Base-by-base conservation (phyloP, 37 sponge, comb jelly and placozoan genomes). In the Halichondria panicea region DNA sequence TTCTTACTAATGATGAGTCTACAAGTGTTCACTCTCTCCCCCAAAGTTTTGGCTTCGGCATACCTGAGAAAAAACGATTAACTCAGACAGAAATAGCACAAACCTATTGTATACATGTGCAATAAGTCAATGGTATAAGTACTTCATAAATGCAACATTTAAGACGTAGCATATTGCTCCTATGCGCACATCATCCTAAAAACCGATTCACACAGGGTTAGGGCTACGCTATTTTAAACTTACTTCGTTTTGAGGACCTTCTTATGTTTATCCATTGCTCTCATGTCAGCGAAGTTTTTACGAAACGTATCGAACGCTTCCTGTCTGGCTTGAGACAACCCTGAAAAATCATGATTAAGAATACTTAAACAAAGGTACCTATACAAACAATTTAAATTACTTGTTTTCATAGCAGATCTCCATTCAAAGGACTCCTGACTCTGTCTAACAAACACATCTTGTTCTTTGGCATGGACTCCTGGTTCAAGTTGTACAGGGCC, bases 251-350 rank as follows among this genome's bases (percentile, higher is more conserved):
- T 92, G 35, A 94, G 85, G 0, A 40, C 45, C 22, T 70, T 78
- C 79, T 95, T 95, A 79, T 95, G 97, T 28, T 93, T 69, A 6
- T 89, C 89, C 11, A 98, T 81, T 5, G 75, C 54, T 15, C 25
- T 24, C 24, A 78, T 88, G 70, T 89, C 56, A 15, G 88, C 81
- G 75, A 88, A 90, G 21, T 93, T 89, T 59, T 82, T 75, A 32
- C 89, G 59, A 53, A 92, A 98, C 6, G 68, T 61, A 59, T 98
- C 99, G 76, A 98, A 98, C 19, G 99, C 99, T 70, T 93, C 91
- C 40, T 98, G 99, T 22, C 96, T 89, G 0, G 92, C 99, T 27
- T 37, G 70, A 32, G 80, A 60, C 5, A 79, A 50, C 70, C 70
- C 80, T 79, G 37, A 5, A 70, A n/a, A n/a, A 68, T 18, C n/a